Base-by-base conservation (phyloP, 2,113 vertebrate genomes). In the Callocephalon fimbriatum region DNA sequence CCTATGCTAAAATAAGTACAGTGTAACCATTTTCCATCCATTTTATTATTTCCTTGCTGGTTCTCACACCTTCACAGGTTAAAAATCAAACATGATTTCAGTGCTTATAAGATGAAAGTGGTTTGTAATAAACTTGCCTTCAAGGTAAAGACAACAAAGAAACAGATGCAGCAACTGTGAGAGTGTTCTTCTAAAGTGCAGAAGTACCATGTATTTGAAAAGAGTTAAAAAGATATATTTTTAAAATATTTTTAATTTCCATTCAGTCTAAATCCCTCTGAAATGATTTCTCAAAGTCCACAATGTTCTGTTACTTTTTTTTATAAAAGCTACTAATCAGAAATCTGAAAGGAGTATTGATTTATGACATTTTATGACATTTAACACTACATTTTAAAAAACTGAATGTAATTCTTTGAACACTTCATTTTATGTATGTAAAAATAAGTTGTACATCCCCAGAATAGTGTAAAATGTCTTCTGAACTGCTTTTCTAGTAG, bases 341-440 rank as follows among this genome's bases (percentile, higher is more conserved):
- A 88, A 75, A 85, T 45, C 29, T 59, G 79, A 85, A 73, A 84
- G 68, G 21, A 90, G 27, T 56, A 76, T 66, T 38, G 47, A 95
- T 83, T 97, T 75, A 68, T 93, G 70, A 84, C 47, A 73, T 93
- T 95, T 93, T 67, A 65, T 96, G 71, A 89, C 66, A 87, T 96
- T 93, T 93, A 89, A 72, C n/a, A 88, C 86, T 78, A 73, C 38
- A 90, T 95, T 93, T 32, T 8, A 44, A 90, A 79, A 91, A 62
- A 35, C 3, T 17, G 37, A 50, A 79, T 77, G 38, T 76, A 14
- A 53, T 85, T 94, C n/a, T 29, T 25, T 88, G 42, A 31, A 80
- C 32, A 74, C n/a, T 80, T 71, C 8, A 73, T 80, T 94, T 82
- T 76, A 67, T 71, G 29, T 73, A 56, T 48, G 40, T 90, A 91